Conservation (phyloP, 2,888 invertebrate genomes). For the Ceratothoa steindachneri region DNA sequence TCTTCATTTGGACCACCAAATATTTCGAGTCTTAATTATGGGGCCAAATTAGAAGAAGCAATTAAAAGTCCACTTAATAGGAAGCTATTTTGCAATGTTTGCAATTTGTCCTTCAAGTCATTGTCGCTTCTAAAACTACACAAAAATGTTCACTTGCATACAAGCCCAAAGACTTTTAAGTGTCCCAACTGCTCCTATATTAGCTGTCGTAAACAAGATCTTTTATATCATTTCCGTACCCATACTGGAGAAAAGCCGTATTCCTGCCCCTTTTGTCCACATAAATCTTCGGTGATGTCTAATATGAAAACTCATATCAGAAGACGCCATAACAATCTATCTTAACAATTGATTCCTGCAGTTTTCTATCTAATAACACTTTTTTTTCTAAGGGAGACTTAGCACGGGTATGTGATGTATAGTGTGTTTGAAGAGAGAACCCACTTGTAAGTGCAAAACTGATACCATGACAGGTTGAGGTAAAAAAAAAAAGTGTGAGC, state of each 20-base stretch:
- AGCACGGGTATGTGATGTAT: no score
- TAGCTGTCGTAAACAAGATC: conserved; percentile 12
- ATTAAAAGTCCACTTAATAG: background rate
- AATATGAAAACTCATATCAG: conserved; percentile 35
- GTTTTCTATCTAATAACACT: no score
- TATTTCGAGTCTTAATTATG: background rate
- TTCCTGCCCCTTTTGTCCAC: conserved; percentile 39
- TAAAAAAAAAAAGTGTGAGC: no score
- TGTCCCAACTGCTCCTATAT: conserved; percentile 17
- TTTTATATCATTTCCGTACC: conserved; percentile 32
- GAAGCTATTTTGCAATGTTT: conserved; percentile 5
- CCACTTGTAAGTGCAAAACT: no score
- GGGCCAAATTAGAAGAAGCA: no score
- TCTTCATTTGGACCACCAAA: background rate
- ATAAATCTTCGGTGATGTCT: conserved; percentile 36
- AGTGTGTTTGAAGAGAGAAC: no score
- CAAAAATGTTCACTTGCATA: conserved; percentile 5
- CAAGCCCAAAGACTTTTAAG: background rate
- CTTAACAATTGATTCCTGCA: no score
- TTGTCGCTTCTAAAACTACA: conserved; percentile 1
- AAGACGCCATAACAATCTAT: background rate
- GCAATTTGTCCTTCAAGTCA: background rate
- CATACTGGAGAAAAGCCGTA: conserved; percentile 46
- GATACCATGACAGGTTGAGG: no score
- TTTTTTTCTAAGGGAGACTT: no score